Evolutionary conservation across 1,140 invertebrate species (phyloP), one percentile per base, ranked within the genome.

Genomic region (Drosophila pandora): DNA sequence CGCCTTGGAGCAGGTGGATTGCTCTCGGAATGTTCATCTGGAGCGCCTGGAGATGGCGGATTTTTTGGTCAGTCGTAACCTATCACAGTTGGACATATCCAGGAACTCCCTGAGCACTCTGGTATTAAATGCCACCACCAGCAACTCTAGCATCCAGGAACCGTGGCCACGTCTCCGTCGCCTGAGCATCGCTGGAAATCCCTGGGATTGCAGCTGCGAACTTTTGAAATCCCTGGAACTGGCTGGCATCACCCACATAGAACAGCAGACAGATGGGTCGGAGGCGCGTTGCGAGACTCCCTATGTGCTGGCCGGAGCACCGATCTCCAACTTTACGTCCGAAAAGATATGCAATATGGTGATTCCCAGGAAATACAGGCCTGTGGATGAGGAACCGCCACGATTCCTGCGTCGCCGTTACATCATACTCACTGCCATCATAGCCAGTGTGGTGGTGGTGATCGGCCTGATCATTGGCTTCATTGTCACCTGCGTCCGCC

Each of bases 201-300:
- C 92, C 48, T 94, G 94, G 92, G 88, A 93, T 37, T 95, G 94
- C 77, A 93, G 93, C 72, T 95, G 94, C 79, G 92, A 81, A 1
- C 65, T 91, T 23, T 21, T 90, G 2, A 62, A 70, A 22, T 53
- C 76, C 0, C 22, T 91, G 28, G 85, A 91, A 43, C 63, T 69
- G 10, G 62, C 72, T 13, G 80, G 73, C 3, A 21, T 67, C 1
- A 49, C 50, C 0, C 62, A 71, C 6, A 67, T 78, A 23, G 73
- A 75, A 39, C 28, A 32, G 25, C 47, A 70, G 28, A n/a, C 52
- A 0, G 53, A 53, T 23, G 47, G 53, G 0, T 34, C 30, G 0
- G 65, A 74, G 39, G 70, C 89, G 0, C 80, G 91, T 21, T 92
- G 91, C 49, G 77, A 88, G n/a, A 80, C 79, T 0, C 91, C 91